Percentiles rank a stretch among this genome's conserved stretches.
These are phyloP conservation scores for Catharus fuscescens DNA, from an alignment of 2,113 vertebrate genomes.

Conservation along the genomic window DNA sequence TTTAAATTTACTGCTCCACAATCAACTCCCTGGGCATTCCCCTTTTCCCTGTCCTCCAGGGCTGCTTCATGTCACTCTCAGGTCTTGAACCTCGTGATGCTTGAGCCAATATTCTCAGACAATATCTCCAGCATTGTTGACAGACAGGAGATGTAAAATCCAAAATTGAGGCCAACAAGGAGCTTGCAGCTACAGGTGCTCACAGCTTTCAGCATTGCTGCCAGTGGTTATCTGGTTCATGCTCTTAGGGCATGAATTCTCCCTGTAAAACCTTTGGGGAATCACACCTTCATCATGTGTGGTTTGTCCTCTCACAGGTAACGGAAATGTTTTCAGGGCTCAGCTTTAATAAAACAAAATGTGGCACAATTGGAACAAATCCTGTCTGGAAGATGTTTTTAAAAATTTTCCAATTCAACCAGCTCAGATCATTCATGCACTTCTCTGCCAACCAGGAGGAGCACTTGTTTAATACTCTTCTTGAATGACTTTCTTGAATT, in stretches of 20 bases:
- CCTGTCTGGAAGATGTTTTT: not conserved
- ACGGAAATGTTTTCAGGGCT: not conserved
- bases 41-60: not conserved
- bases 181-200: not conserved
- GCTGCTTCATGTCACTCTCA: not conserved
- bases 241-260: not conserved
- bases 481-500: constrained; percentile 4
- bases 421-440: rapidly evolving
- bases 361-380: not conserved
- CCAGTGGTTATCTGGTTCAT: not conserved
- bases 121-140: not conserved
- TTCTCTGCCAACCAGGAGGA: not conserved
- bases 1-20: not conserved
- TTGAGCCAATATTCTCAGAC: not conserved
- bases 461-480: not conserved
- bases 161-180: not conserved
- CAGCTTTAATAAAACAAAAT: not conserved
- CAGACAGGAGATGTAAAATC: not conserved
- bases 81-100: not conserved
- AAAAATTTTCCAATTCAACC: not conserved
- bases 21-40: not conserved
- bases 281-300: not conserved
- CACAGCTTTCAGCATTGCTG: not conserved
- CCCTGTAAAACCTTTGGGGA: not conserved
- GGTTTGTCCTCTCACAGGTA: not conserved